phyloP scores from a whole-genome alignment of 2,888 invertebrate species.

The Micoletzkya japonica region DNA sequence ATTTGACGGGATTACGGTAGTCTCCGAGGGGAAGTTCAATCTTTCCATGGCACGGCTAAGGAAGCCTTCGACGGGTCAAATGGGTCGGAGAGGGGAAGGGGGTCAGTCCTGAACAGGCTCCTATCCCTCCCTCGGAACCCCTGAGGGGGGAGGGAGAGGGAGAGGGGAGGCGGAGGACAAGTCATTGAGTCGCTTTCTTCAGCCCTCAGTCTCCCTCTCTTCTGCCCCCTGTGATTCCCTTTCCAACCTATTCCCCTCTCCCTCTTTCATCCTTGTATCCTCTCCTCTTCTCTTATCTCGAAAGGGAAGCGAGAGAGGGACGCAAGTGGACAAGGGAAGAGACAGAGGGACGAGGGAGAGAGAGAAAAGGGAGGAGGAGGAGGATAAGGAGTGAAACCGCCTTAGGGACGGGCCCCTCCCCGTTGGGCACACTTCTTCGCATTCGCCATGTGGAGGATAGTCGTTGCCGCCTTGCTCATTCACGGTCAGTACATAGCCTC shows the following conservation, averaged over 20 bases:
- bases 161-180: no score
- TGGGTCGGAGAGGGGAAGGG: no score
- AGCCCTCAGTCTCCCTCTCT: constrained; percentile 8
- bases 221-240: constrained; percentile 14
- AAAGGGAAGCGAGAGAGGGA: no score
- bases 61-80: no score
- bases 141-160: no score
- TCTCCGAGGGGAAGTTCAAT: no score
- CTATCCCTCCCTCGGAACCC: no score
- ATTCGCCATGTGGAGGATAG: constrained; percentile 10
- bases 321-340: background rate
- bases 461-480: background rate
- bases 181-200: constrained; percentile 1
- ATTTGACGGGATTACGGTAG: no score
- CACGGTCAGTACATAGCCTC: background rate
- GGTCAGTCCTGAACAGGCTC: no score
- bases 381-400: constrained; percentile 29
- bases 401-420: constrained; percentile 21
- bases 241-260: constrained; percentile 27
- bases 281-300: constrained; percentile 21
- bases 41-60: no score
- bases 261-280: constrained; percentile 1
- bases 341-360: background rate
- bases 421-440: background rate
- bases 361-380: background rate